A percentile compares a stretch with the other conserved stretches of the same genome.
Conservation (phyloP, 2,888 invertebrate genomes). For the Nephrotoma flavescens region DNA sequence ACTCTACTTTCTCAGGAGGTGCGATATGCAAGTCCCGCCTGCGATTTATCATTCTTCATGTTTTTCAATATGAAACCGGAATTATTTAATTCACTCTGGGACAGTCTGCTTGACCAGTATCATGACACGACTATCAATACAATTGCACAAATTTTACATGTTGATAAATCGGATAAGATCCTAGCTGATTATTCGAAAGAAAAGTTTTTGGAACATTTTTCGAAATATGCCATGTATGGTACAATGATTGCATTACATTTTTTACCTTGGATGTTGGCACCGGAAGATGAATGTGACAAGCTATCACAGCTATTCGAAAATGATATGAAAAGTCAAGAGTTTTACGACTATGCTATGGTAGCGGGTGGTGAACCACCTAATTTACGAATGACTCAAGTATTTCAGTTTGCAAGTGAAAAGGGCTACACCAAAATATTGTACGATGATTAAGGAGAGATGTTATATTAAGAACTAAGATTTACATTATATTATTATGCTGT, state of each 20-base stretch:
- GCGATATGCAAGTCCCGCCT: constrained; percentile 23
- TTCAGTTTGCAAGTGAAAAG: constrained; percentile 25
- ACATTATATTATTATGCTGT: no score
- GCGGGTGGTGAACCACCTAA: constrained; percentile 25
- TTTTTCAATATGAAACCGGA: constrained; percentile 22
- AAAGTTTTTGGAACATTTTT: constrained; percentile 23
- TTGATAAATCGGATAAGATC: constrained; percentile 12
- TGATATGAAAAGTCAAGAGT: constrained; percentile 22
- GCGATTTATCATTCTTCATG: constrained; percentile 27
- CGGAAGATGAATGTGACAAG: constrained; percentile 19
- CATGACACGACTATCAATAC: constrained; percentile 19
- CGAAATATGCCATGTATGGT: constrained; percentile 27
- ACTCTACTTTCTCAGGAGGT: constrained; percentile 17
- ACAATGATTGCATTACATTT: constrained; percentile 26
- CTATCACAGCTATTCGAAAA: constrained; percentile 22
- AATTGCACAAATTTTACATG: constrained; percentile 18
- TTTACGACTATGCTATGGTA: constrained; percentile 19
- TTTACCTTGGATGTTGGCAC: constrained; percentile 24
- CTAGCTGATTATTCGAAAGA: constrained; percentile 15
- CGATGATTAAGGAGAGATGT: neutral
- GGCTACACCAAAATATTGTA: constrained; percentile 18
- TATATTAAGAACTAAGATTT: no score
- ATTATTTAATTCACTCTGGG: constrained; percentile 17
- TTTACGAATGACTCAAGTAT: constrained; percentile 17
- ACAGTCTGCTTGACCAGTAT: constrained; percentile 20